Conservation (phyloP, 2,113 vertebrate genomes). For the Mesembrinibis cayennensis region DNA sequence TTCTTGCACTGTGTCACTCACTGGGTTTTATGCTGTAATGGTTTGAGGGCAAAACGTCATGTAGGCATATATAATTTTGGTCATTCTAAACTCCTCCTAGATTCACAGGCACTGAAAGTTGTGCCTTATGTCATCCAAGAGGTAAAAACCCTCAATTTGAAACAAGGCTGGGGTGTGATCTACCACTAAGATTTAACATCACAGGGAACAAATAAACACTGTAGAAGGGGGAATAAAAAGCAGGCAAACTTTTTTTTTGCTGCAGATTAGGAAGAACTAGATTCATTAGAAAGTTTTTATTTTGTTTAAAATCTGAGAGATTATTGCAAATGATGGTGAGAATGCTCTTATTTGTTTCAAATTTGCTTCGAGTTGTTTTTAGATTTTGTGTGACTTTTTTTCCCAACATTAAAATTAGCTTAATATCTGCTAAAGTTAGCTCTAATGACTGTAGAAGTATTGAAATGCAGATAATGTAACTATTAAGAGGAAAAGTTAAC, state of each 20-base stretch:
- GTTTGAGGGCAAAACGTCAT: neutral
- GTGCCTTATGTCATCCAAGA: neutral
- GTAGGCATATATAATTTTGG: neutral
- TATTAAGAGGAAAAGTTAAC: neutral
- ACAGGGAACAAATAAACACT: neutral
- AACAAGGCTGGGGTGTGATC: neutral
- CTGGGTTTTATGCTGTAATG: neutral
- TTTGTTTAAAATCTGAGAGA: neutral
- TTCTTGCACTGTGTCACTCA: neutral
- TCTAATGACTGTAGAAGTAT: neutral
- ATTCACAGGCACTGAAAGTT: neutral
- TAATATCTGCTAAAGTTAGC: neutral
- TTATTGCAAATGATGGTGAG: neutral
- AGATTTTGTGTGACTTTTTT: neutral
- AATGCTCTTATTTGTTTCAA: neutral
- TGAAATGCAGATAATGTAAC: neutral
- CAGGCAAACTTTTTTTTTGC: neutral
- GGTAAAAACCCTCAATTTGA: neutral
- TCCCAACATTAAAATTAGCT: neutral
- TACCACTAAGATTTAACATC: neutral
- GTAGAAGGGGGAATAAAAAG: fast-evolving
- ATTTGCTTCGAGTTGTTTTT: neutral
- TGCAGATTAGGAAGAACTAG: neutral
- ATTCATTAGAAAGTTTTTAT: neutral
- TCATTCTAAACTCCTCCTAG: neutral